A percentile compares a stretch with the other conserved stretches of the same genome.
Conservation (phyloP, 2,113 vertebrate genomes). For the Corynorhinus townsendii region DNA sequence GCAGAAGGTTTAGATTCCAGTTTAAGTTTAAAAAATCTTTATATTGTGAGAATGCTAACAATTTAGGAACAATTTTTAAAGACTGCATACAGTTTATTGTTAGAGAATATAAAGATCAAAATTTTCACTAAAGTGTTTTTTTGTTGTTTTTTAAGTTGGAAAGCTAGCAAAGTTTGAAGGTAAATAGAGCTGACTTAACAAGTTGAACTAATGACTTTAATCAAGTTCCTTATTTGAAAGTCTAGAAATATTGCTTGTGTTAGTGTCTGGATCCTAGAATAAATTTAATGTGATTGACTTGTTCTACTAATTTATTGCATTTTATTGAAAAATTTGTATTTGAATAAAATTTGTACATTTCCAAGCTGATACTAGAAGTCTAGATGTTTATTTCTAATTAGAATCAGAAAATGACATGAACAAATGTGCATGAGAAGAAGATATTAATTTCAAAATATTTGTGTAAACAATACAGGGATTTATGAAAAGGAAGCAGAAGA, state of each 20-base stretch:
- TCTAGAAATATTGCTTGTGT: not conserved
- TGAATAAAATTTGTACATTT: not conserved
- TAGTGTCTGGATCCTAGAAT: not conserved
- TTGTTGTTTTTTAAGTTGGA: not conserved
- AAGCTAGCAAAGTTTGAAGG: not conserved
- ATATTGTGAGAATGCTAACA: not conserved
- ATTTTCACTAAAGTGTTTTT: not conserved
- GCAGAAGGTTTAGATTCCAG: not conserved
- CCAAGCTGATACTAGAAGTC: not conserved
- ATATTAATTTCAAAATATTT: constrained; percentile 10
- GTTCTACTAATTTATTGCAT: not conserved
- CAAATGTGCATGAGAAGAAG: not conserved
- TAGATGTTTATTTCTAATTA: not conserved
- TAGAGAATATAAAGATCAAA: not conserved
- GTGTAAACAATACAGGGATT: not conserved
- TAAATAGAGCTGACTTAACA: not conserved
- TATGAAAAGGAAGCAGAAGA: not conserved
- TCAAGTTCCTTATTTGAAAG: not conserved
- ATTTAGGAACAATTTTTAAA: not conserved
- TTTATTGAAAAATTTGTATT: not conserved
- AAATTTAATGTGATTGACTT: not conserved
- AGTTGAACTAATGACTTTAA: not conserved
- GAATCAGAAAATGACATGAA: not conserved
- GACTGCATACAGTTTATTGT: not conserved
- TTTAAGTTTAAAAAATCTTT: not conserved